A percentile compares a stretch with the other conserved stretches of the same genome.
These are phyloP conservation scores for Platalea minor DNA, from an alignment of 2,797 vertebrate species.

Conservation along the genomic window DNA sequence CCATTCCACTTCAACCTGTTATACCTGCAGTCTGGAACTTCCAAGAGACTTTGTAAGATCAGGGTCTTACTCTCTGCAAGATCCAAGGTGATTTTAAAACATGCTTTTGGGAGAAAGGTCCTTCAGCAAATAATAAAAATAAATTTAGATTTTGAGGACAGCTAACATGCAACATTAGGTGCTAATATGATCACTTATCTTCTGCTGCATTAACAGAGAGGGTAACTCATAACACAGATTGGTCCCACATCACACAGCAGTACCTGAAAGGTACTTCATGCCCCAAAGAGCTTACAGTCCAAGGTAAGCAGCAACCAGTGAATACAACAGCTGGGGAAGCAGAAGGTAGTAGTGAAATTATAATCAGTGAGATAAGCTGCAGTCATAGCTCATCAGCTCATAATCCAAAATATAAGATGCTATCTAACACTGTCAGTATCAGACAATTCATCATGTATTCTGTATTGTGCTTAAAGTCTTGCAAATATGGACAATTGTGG, in stretches of 20 bases:
- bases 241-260: not conserved
- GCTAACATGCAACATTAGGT: not conserved
- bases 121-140: not conserved
- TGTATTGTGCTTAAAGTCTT: not conserved
- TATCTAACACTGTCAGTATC: not conserved
- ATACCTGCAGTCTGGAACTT: not conserved
- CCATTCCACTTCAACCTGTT: not conserved
- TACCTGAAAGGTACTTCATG: not conserved
- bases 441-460: not conserved
- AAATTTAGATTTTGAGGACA: not conserved
- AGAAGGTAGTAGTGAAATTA: not conserved
- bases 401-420: not conserved
- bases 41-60: not conserved
- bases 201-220: not conserved
- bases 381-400: conserved; percentile 10
- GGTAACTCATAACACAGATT: not conserved
- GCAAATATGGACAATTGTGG: not conserved
- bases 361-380: conserved; percentile 6
- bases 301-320: not conserved
- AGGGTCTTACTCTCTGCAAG: not conserved
- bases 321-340: not conserved
- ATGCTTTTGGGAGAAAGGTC: not conserved
- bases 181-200: not conserved
- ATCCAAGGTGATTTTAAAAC: not conserved
- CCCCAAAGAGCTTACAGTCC: not conserved